phyloP scores from a whole-genome alignment of 2,888 invertebrate species.

The Mylabris sibirica region DNA sequence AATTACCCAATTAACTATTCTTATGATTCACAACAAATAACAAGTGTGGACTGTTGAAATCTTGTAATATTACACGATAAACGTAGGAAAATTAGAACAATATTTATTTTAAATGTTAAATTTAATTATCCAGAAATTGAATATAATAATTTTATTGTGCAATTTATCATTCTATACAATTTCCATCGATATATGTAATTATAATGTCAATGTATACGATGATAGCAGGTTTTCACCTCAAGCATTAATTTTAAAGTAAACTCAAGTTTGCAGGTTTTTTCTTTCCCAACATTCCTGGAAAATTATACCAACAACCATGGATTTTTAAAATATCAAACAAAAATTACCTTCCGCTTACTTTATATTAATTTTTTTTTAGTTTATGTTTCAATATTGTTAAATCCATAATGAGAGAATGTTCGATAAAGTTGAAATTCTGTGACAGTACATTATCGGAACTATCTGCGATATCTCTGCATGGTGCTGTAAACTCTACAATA shows the following conservation, averaged over 20 bases:
- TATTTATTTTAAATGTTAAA: background rate
- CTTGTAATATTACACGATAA: background rate
- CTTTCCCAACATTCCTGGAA: background rate
- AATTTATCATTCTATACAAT: background rate
- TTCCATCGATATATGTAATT: slow-evolving; percentile 9
- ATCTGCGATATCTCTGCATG: slow-evolving; percentile 1
- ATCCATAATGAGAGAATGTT: background rate
- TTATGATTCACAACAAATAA: background rate
- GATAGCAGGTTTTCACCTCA: background rate
- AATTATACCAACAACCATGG: background rate
- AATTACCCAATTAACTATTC: background rate
- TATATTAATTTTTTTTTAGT: background rate
- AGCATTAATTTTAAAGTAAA: background rate
- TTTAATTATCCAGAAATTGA: background rate
- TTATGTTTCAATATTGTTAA: background rate
- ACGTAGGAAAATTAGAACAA: background rate
- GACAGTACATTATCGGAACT: background rate
- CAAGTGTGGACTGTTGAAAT: background rate
- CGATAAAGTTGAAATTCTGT: slow-evolving; percentile 1
- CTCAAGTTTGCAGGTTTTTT: background rate
- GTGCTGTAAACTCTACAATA: background rate
- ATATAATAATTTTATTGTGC: slow-evolving; percentile 9
- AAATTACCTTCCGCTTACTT: background rate
- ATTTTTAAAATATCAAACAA: background rate
- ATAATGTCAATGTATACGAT: slow-evolving; percentile 4